A percentile compares a stretch with the other conserved stretches of the same genome.
These are phyloP conservation scores for Arrhamphus sclerolepis DNA, from an alignment of 2,797 vertebrate species.

Conservation along the genomic window DNA sequence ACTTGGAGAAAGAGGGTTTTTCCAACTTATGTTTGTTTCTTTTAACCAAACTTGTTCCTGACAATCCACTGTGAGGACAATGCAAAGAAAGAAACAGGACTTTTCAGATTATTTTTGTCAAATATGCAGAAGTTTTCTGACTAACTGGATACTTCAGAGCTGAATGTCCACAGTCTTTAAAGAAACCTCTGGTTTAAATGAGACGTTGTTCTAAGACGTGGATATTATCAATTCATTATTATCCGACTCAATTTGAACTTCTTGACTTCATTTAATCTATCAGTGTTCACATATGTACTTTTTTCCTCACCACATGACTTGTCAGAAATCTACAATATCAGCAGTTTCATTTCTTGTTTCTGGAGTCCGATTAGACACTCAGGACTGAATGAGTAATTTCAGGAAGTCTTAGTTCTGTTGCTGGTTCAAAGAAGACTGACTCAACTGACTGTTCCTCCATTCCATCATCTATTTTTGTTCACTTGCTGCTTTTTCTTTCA, in stretches of 20 bases:
- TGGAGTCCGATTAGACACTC: too few relatives aligned
- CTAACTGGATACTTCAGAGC: too few relatives aligned
- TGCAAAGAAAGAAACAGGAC: too few relatives aligned
- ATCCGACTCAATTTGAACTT: too few relatives aligned
- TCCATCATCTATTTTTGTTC: not conserved
- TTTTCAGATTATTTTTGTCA: too few relatives aligned
- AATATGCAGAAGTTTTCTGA: not conserved
- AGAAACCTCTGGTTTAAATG: not conserved
- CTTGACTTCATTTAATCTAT: not conserved
- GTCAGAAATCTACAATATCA: not conserved
- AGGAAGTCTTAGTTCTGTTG: slow-evolving; percentile 5
- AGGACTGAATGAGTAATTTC: not conserved
- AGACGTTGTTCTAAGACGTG: not conserved
- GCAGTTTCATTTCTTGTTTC: slow-evolving; percentile 17
- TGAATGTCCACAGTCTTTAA: not conserved
- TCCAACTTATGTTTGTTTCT: too few relatives aligned
- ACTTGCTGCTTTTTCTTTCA: not conserved
- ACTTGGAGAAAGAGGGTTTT: too few relatives aligned
- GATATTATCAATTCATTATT: not conserved
- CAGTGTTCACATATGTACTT: not conserved
- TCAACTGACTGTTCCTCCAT: slow-evolving; percentile 1
- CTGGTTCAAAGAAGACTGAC: not conserved
- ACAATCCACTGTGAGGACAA: too few relatives aligned
- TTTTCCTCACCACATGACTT: not conserved
- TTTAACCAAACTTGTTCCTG: too few relatives aligned